These are phyloP conservation scores for Heteromurus nitidus DNA, from an alignment of 2,888 invertebrate genomes.

Conservation along the genomic window DNA sequence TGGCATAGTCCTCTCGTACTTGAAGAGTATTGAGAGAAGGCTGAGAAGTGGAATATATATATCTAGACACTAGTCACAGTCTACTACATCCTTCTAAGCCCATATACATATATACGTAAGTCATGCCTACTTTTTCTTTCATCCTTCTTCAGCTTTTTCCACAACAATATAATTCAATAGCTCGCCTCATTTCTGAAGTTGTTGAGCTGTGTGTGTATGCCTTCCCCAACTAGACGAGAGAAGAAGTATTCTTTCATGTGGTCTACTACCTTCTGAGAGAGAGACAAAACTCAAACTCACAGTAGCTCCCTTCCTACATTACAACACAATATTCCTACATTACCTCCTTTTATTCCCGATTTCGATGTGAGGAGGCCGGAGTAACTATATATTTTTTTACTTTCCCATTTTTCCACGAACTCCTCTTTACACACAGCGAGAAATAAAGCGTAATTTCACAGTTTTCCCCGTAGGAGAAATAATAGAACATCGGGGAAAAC, in stretches of 20 bases:
- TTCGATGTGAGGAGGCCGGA: constrained; percentile 18
- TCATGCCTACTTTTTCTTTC: constrained; percentile 22
- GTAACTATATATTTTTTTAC: constrained; percentile 29
- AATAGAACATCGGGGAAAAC: constrained; percentile 8
- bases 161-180: constrained; percentile 52
- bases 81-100: too few relatives aligned
- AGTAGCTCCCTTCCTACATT: too few relatives aligned
- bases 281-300: too few relatives aligned
- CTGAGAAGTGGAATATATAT: background rate
- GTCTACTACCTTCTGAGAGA: too few relatives aligned
- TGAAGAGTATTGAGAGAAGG: constrained; percentile 7
- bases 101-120: background rate
- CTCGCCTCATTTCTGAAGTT: constrained; percentile 9
- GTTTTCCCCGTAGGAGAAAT: constrained; percentile 37
- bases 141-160: constrained; percentile 22
- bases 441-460: constrained; percentile 28
- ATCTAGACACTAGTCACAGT: too few relatives aligned
- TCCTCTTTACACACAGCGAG: background rate
- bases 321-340: too few relatives aligned
- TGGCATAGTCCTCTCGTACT: constrained; percentile 19
- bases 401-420: constrained; percentile 18
- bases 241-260: background rate
- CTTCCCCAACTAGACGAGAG: background rate
- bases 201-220: constrained; percentile 24
- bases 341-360: constrained; percentile 1